A percentile compares a stretch with the other conserved stretches of the same genome.
These are phyloP conservation scores for Tetrax tetrax DNA, from an alignment of 2,113 vertebrate species.

Conservation along the genomic window DNA sequence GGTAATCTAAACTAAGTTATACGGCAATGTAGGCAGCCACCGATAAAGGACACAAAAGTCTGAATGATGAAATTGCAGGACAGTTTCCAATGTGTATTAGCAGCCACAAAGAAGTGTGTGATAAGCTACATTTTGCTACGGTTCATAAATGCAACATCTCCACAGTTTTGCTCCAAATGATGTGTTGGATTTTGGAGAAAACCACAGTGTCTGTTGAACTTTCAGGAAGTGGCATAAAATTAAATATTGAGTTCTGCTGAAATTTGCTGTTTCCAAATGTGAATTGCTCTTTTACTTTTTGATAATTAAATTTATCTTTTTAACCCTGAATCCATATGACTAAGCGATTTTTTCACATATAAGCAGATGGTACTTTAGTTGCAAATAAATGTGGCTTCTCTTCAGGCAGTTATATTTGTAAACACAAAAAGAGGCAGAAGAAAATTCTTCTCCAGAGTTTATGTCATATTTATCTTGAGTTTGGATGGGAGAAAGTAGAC, in stretches of 20 bases:
- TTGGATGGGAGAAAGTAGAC: background rate
- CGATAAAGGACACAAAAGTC: background rate
- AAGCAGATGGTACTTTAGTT: slow-evolving; percentile 28
- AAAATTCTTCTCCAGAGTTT: background rate
- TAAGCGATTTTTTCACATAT: background rate
- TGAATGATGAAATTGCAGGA: background rate
- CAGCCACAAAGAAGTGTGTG: background rate
- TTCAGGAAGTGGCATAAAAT: background rate
- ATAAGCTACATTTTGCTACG: background rate
- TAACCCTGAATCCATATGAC: background rate
- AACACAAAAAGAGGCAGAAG: background rate
- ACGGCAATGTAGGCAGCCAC: background rate
- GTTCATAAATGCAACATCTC: background rate
- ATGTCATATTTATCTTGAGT: background rate
- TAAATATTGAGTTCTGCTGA: background rate
- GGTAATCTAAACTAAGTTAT: background rate
- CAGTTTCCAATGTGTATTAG: background rate
- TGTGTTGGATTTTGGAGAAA: background rate
- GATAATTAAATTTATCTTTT: background rate
- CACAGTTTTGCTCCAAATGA: background rate
- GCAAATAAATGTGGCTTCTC: background rate
- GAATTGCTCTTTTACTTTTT: slow-evolving; percentile 34
- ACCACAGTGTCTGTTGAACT: background rate
- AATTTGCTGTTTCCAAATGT: background rate
- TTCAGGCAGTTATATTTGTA: background rate